Evolutionary conservation across 2,888 invertebrate species (phyloP).

Genomic region (Heliconius charithonia): DNA sequence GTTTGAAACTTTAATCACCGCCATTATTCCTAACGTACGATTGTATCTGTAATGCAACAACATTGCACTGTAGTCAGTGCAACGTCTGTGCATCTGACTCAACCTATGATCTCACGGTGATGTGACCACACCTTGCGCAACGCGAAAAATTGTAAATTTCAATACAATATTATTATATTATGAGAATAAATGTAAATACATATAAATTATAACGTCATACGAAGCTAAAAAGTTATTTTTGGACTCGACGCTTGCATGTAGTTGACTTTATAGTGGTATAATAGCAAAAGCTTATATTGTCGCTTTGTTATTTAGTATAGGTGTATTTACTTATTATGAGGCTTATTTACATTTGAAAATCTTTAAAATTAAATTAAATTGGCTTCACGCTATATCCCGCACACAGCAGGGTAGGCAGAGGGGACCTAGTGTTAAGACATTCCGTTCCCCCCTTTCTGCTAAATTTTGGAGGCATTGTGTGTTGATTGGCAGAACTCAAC

Average conservation of each 20-base stretch:
- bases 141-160: conserved; percentile 12
- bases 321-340: too few species aligned
- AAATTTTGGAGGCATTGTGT: too few species aligned
- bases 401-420: too few species aligned
- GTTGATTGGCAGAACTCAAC: too few species aligned
- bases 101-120: conserved; percentile 43
- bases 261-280: background rate
- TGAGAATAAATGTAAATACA: conserved; percentile 14
- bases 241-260: background rate
- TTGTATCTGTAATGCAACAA: background rate
- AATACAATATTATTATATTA: conserved; percentile 3
- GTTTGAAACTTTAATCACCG: background rate
- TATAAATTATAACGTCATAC: conserved; percentile 21
- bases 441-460: too few species aligned
- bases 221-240: background rate
- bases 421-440: too few species aligned
- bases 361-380: too few species aligned
- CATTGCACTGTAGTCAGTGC: conserved; percentile 24
- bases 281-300: background rate
- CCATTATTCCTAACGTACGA: background rate
- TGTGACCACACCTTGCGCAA: conserved; percentile 31
- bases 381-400: too few species aligned
- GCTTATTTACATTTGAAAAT: background rate
- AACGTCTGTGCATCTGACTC: conserved; percentile 32
- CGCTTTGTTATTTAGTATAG: background rate